phyloP scores from a whole-genome alignment of 2,888 invertebrate species.

The Cryptosula pallasiana region DNA sequence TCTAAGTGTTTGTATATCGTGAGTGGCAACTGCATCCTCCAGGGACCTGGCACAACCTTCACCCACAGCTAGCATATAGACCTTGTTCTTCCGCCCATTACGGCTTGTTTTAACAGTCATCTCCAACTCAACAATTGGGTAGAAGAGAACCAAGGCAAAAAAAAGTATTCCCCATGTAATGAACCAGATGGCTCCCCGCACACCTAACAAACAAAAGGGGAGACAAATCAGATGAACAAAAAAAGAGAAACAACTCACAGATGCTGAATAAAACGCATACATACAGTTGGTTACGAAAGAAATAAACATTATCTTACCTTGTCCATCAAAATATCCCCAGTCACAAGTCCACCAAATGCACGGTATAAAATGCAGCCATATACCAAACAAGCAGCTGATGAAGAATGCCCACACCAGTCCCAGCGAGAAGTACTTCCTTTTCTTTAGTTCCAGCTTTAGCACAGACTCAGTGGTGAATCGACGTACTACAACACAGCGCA shows the following conservation, averaged over 20 bases:
- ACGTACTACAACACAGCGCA: not conserved
- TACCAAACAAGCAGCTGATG: conserved; percentile 18
- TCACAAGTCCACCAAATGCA: conserved; percentile 25
- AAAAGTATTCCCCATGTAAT: not conserved
- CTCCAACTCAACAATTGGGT: conserved; percentile 2
- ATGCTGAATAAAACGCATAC: too few species aligned
- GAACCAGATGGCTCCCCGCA: not conserved
- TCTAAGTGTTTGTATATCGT: not conserved
- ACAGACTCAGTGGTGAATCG: not conserved
- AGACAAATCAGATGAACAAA: too few species aligned
- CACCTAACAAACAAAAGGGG: not conserved
- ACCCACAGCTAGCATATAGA: not conserved
- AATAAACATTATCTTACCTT: not conserved
- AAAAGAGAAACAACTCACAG: too few species aligned
- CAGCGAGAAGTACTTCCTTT: not conserved
- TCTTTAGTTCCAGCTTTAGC: not conserved
- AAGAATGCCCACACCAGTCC: conserved; percentile 2
- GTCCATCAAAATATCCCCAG: conserved; percentile 21
- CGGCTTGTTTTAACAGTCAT: not conserved
- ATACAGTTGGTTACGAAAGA: too few species aligned
- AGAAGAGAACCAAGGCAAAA: conserved; percentile 11
- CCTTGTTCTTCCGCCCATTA: not conserved
- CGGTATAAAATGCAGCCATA: conserved; percentile 24
- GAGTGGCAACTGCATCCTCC: not conserved
- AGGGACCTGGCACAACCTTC: not conserved